Evolutionary conservation across 2,797 vertebrate species (phyloP).

Genomic region (Microctenopoma lineatum): DNA sequence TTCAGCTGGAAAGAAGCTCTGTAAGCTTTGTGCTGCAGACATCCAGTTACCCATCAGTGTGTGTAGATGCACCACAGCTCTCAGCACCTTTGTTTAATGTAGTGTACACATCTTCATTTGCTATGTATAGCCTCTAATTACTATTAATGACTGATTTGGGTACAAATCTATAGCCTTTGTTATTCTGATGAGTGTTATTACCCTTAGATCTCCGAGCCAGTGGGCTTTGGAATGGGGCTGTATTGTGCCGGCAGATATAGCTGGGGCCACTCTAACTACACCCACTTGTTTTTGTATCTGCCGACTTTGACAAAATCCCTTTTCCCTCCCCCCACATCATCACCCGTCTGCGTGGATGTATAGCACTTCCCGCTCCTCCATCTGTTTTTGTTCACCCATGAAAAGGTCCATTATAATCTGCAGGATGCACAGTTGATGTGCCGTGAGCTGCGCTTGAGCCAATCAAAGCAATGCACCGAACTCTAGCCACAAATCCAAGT

Average conservation of each 20-base stretch:
- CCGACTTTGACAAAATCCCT: constrained; percentile 73
- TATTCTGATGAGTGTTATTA: constrained; percentile 87
- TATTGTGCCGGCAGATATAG: constrained; percentile 76
- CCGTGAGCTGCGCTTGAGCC: constrained; percentile 62
- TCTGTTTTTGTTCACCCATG: constrained; percentile 82
- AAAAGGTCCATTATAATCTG: constrained; percentile 84
- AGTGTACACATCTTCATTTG: constrained; percentile 82
- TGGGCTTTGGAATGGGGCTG: constrained; percentile 76
- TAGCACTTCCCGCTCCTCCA: constrained; percentile 81
- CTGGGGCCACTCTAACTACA: constrained; percentile 65
- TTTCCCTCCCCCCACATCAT: constrained; percentile 62
- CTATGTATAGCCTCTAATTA: constrained; percentile 86
- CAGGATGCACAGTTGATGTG: constrained; percentile 75
- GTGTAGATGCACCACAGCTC: constrained; percentile 61
- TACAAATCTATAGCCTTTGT: constrained; percentile 87
- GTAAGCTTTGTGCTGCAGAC: constrained; percentile 32
- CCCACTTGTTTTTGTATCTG: constrained; percentile 82
- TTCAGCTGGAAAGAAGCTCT: constrained; percentile 29
- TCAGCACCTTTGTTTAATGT: constrained; percentile 75
- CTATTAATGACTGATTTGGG: constrained; percentile 84
- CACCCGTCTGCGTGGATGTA: constrained; percentile 77
- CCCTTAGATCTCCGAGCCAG: constrained; percentile 81
- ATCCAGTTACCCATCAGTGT: constrained; percentile 53
- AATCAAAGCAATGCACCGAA: constrained; percentile 63
- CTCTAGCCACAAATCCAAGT: constrained; percentile 63